These are phyloP conservation scores for Rhopalosiphum padi DNA, from an alignment of 1,140 invertebrate species.

Conservation along the genomic window DNA sequence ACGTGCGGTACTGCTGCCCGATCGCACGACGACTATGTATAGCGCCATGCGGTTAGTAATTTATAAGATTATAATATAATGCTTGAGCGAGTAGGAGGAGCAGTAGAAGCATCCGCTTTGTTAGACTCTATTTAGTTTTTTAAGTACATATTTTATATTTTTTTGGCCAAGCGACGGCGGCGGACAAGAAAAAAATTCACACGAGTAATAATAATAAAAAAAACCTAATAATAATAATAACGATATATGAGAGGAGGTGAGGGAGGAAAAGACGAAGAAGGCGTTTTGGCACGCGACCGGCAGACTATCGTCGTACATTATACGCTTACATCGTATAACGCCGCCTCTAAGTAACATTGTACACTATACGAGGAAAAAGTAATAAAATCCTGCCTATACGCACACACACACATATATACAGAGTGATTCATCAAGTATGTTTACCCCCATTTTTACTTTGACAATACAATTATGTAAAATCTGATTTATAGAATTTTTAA, in stretches of 20 bases:
- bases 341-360: not conserved
- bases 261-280: not conserved
- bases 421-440: not conserved
- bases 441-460: not conserved
- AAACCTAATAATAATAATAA: slow-evolving; percentile 20
- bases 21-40: not conserved
- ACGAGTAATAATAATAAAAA: not conserved
- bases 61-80: slow-evolving; percentile 11
- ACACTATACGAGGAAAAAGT: not conserved
- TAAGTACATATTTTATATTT: not conserved
- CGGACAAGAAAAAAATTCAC: slow-evolving; percentile 3
- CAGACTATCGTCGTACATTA: not conserved
- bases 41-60: not conserved
- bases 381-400: not conserved
- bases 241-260: not conserved
- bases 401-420: not conserved
- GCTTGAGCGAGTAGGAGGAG: not conserved
- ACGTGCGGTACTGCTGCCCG: too few species aligned
- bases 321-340: not conserved
- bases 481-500: not conserved
- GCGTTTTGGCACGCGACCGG: slow-evolving; percentile 36
- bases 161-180: not conserved
- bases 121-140: not conserved
- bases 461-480: not conserved
- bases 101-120: not conserved